Evolutionary conservation across 2,797 vertebrate genomes (phyloP).

Genomic region (Perodicticus potto): DNA sequence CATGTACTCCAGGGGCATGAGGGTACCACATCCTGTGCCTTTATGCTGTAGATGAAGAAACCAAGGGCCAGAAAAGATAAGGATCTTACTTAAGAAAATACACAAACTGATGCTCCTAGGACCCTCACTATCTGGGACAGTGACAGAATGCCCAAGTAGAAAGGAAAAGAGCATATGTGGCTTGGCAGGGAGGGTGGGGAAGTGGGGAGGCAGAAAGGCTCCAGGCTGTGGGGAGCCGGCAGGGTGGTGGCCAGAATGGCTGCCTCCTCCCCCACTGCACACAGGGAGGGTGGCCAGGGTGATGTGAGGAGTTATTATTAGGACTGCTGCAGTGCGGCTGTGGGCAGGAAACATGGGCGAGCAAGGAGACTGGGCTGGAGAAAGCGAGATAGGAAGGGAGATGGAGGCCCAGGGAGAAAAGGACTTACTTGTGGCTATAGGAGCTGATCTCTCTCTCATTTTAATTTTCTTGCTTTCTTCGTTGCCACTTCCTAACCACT

Average conservation of each 20-base stretch:
- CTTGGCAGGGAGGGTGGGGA: not conserved
- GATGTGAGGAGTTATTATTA: constrained; percentile 86
- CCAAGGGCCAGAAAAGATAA: not conserved
- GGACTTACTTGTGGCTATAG: not conserved
- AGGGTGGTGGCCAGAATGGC: not conserved
- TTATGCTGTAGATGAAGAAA: not conserved
- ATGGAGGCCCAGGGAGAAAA: not conserved
- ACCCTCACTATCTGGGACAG: not conserved
- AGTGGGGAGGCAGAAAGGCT: fast-evolving
- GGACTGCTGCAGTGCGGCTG: constrained; percentile 89
- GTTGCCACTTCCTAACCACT: not conserved
- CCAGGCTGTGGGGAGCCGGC: fast-evolving
- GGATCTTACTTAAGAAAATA: not conserved
- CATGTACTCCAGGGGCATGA: not conserved
- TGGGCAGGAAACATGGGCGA: constrained; percentile 25
- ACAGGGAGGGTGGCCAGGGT: not conserved
- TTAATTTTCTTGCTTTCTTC: not conserved
- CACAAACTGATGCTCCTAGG: not conserved
- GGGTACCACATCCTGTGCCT: not conserved
- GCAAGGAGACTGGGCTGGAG: not conserved
- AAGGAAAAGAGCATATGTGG: not conserved
- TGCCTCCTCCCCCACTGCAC: not conserved
- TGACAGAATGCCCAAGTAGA: not conserved
- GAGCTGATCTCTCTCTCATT: not conserved
- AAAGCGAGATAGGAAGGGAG: not conserved